Evolutionary conservation across 1,140 invertebrate species (phyloP).

Genomic region (Pseudomyrmex flavicornis): DNA sequence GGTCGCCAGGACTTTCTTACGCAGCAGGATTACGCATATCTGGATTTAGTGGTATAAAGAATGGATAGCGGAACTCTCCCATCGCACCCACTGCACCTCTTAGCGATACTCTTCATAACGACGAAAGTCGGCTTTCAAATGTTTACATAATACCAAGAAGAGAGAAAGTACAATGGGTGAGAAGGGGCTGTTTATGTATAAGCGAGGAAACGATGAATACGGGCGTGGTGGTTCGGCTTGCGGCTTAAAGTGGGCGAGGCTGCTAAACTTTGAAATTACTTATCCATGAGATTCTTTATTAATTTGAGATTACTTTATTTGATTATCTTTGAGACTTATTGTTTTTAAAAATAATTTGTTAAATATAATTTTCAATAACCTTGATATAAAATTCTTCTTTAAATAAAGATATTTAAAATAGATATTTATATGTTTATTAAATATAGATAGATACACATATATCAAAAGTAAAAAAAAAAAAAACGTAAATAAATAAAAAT

Average conservation of each 20-base stretch:
- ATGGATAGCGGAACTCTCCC: neutral
- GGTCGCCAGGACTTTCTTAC: slow-evolving; percentile 43
- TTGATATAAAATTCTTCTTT: neutral
- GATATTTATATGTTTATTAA: neutral
- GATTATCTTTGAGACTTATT: too few species aligned
- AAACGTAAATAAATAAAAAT: too few species aligned
- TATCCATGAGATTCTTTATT: neutral
- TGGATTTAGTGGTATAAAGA: neutral
- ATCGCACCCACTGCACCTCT: neutral
- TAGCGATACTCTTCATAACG: neutral
- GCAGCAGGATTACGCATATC: neutral
- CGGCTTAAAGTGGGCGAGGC: slow-evolving; percentile 26
- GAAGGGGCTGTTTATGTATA: slow-evolving; percentile 1
- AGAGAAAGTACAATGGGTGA: neutral
- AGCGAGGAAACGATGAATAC: neutral
- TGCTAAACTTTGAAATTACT: slow-evolving; percentile 24
- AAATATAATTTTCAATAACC: too few species aligned
- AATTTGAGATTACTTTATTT: neutral
- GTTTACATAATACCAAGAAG: neutral
- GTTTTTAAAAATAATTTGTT: too few species aligned
- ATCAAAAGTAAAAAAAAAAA: neutral
- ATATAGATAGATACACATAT: neutral
- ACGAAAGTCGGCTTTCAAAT: neutral
- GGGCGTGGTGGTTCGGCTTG: neutral
- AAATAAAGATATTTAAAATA: neutral